Percentiles rank a stretch among this genome's conserved stretches.
These are phyloP conservation scores for Loxodonta africana DNA, from an alignment of 2,113 vertebrate genomes.

Conservation along the genomic window DNA sequence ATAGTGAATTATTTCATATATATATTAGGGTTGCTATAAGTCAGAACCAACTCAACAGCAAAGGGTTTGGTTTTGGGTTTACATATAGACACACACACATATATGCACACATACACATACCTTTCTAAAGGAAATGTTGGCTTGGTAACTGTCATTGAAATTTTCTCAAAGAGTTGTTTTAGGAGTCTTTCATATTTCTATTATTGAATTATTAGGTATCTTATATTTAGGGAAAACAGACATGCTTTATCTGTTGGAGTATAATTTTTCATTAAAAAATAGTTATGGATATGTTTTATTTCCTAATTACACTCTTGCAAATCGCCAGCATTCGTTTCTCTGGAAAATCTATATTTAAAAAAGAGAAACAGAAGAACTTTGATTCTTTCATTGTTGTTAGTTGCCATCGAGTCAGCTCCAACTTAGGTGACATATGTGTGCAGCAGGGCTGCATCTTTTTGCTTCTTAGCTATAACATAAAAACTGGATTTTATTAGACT, in stretches of 20 bases:
- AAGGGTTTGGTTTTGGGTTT: no score
- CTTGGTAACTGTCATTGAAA: neutral
- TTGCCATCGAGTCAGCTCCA: no score
- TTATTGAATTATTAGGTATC: slow-evolving; percentile 1
- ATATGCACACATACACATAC: neutral
- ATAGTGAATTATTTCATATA: neutral
- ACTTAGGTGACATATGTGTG: no score
- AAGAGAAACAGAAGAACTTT: neutral
- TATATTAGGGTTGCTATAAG: neutral
- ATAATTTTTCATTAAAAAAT: neutral
- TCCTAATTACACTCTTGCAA: neutral
- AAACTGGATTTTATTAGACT: neutral
- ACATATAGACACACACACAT: neutral
- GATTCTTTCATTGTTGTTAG: neutral
- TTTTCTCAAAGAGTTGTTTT: neutral
- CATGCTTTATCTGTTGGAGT: neutral
- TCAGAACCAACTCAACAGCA: no score
- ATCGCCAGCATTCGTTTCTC: neutral
- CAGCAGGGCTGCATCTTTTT: no score
- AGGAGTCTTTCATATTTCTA: neutral
- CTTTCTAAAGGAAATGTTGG: neutral
- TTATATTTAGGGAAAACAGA: neutral
- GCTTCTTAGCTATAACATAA: neutral
- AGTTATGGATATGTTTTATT: neutral
- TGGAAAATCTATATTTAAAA: neutral